phyloP scores from a whole-genome alignment of 1,140 invertebrate genomes.

The Chymomyza costata region DNA sequence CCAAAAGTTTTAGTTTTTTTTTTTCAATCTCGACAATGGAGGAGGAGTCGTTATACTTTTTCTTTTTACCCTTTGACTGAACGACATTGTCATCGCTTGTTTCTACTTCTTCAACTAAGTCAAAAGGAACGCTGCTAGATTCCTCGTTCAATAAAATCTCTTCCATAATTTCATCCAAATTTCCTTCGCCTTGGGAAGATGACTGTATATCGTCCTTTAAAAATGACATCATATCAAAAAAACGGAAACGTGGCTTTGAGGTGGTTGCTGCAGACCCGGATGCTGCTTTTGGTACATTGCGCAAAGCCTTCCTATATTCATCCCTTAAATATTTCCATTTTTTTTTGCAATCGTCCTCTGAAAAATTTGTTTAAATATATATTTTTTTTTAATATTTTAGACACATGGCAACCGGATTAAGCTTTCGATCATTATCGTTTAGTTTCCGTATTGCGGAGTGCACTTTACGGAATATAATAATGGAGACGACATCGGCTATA shows the following conservation, averaged over 20 bases:
- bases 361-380: background rate
- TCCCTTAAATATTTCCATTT: too few relatives aligned
- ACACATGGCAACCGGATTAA: background rate
- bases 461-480: background rate
- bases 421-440: background rate
- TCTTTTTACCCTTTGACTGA: too few relatives aligned
- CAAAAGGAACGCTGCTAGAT: background rate
- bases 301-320: background rate
- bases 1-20: too few relatives aligned
- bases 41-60: too few relatives aligned
- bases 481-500: background rate
- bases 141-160: background rate
- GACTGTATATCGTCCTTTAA: background rate
- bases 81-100: background rate
- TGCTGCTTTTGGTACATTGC: too few relatives aligned
- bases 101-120: background rate
- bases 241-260: background rate
- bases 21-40: too few relatives aligned
- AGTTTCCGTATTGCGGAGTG: background rate
- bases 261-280: background rate
- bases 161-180: background rate
- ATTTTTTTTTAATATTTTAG: background rate
- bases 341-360: background rate
- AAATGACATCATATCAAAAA: background rate
- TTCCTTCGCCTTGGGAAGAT: background rate